phyloP scores from a whole-genome alignment of 2,113 vertebrate species.

The Callopanchax toddi region DNA sequence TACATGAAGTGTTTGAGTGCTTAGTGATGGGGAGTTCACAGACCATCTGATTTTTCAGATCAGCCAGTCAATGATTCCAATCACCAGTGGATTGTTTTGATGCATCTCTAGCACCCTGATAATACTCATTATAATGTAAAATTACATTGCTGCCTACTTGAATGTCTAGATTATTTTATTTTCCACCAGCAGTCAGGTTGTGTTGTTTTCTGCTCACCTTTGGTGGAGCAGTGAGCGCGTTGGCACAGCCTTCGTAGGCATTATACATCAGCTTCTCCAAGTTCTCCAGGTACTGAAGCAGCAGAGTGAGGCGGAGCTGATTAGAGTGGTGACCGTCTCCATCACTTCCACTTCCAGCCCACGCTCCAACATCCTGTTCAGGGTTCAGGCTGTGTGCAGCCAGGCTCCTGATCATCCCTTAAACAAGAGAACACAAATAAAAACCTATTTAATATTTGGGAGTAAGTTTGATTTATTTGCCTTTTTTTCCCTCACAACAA shows the following conservation, averaged over 20 bases:
- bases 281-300: slow-evolving; percentile 96
- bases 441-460: neutral
- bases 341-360: slow-evolving; percentile 89
- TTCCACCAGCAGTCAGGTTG: too few relatives aligned
- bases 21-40: too few relatives aligned
- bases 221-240: slow-evolving; percentile 93
- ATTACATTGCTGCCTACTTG: too few relatives aligned
- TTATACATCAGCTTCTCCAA: slow-evolving; percentile 99
- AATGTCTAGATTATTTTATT: too few relatives aligned
- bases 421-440: neutral
- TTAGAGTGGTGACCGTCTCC: slow-evolving; percentile 94
- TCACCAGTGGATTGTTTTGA: too few relatives aligned
- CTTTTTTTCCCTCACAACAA: neutral
- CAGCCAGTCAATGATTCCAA: too few relatives aligned
- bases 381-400: slow-evolving; percentile 94
- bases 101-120: too few relatives aligned
- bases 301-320: slow-evolving; percentile 92
- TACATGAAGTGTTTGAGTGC: too few relatives aligned
- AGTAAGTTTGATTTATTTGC: neutral
- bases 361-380: slow-evolving; percentile 93
- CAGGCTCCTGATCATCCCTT: slow-evolving; percentile 96
- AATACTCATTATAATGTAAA: too few relatives aligned
- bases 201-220: slow-evolving; percentile 80
- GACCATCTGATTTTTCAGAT: too few relatives aligned
- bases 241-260: slow-evolving; percentile 96